Base-by-base conservation (phyloP, 2,888 invertebrate species). In the Masnerella sp. region DNA sequence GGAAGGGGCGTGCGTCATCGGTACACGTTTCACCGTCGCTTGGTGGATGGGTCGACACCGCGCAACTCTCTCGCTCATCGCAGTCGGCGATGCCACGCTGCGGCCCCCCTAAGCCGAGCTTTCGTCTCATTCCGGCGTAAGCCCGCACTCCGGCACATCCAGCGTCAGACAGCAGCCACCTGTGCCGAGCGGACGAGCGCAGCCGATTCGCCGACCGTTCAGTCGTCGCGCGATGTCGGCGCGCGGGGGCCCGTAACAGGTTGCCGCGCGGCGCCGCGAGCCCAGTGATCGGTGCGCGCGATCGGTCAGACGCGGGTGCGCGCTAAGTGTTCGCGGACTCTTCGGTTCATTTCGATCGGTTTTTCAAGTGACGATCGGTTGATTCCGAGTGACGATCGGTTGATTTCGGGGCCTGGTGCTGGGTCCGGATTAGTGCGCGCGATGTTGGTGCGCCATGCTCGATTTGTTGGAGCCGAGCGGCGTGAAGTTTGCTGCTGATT, bases 31-130 rank as follows among this genome's bases (percentile, higher is more conserved):
- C 67, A 69, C 64, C 62, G 65, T 70, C 64, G 71, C 76, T 76
- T 75, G 72, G 77, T 75, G 77, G 81, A 82, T 83, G 84, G 86
- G 86, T 86, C 86, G 86, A 86, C 86, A 86, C 85, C 83, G 85
- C 85, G 82, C 80, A 82, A 81, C 82, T 82, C 82, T 83, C 82
- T 79, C 82, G 78, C 79, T 81, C 82, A 81, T 81, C 81, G 82
- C 79, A 81, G 81, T 80, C 81, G 79, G 80, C 80, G 80, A 83
- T 83, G 81, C 81, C 82, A 83, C 80, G 81, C 82, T 82, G 79
- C 77, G 77, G 78, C 77, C 80, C 81, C 79, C 81, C 78, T 80
- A 78, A 82, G 81, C 81, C 78, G 79, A 82, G 83, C 82, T 83
- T 83, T 83, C 78, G 82, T 84, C 84, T 84, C 84, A 82, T 84